Percentiles rank a stretch among this genome's conserved stretches.
Evolutionary conservation across 37 sponge, comb jelly and placozoan species (phyloP).

Genomic region (Oscarella lobularis): DNA sequence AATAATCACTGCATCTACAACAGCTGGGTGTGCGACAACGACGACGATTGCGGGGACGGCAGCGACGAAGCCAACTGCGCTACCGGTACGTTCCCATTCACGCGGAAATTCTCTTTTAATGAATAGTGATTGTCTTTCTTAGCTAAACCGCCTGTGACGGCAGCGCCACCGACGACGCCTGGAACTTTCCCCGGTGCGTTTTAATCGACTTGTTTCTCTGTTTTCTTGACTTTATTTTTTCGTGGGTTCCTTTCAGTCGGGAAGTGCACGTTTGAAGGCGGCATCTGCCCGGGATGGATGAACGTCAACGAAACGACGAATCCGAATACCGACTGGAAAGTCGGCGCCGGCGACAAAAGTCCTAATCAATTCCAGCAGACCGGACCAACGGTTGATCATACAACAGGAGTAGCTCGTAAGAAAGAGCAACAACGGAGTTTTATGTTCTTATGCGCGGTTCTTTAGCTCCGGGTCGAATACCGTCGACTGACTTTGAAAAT

Average conservation of each 20-base stretch:
- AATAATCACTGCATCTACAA: neutral
- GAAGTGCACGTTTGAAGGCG: neutral
- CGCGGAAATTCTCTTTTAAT: no score
- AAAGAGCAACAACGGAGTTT: no score
- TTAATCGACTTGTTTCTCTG: no score
- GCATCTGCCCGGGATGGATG: neutral
- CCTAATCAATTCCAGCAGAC: neutral
- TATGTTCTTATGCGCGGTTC: no score
- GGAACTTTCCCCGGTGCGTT: neutral
- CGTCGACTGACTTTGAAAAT: slow-evolving; percentile 21
- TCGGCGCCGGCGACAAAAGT: neutral
- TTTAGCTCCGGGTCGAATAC: neutral
- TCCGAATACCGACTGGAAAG: neutral
- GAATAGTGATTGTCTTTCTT: no score
- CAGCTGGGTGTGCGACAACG: slow-evolving; percentile 10
- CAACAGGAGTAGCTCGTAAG: neutral
- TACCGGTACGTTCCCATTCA: neutral
- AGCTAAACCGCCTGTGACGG: neutral
- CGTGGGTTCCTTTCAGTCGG: neutral
- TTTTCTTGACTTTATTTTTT: no score
- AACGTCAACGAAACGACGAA: neutral
- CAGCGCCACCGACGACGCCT: neutral
- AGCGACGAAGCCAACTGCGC: slow-evolving; percentile 15
- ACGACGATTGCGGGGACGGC: slow-evolving; percentile 14
- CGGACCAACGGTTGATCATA: neutral